Evolutionary conservation across 2,113 vertebrate genomes (phyloP).

Genomic region (Apodemus sylvaticus): DNA sequence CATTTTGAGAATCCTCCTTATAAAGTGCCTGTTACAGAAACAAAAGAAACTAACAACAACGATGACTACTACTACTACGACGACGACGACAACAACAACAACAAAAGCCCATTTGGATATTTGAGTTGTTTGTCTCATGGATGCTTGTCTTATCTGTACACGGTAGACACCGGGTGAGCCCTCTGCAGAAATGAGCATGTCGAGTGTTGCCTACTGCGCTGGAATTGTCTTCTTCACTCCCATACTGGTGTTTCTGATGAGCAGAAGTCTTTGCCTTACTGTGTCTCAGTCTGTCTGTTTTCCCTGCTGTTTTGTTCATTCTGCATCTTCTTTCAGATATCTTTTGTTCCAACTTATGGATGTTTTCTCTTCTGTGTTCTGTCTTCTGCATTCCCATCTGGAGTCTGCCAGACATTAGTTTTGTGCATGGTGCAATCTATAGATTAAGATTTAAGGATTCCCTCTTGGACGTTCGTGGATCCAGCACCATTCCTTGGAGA

Average conservation of each 20-base stretch:
- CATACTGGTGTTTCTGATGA: constrained; percentile 5
- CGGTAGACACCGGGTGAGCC: background rate
- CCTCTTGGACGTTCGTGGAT: background rate
- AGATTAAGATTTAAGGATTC: background rate
- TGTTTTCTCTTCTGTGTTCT: background rate
- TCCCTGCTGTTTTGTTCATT: background rate
- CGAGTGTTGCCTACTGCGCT: background rate
- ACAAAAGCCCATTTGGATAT: background rate
- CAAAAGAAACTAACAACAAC: background rate
- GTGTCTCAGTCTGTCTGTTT: background rate
- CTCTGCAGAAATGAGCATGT: background rate
- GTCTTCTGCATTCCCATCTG: background rate
- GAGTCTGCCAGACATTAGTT: background rate
- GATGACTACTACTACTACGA: no score
- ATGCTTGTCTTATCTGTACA: background rate
- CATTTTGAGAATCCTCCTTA: background rate
- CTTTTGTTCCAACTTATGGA: background rate
- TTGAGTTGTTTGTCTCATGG: background rate
- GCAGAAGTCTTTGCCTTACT: background rate
- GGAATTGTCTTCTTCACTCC: background rate
- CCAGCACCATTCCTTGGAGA: background rate
- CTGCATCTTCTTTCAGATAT: background rate
- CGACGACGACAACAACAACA: background rate
- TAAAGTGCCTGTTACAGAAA: background rate
- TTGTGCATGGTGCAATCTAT: background rate